A percentile compares a stretch with the other conserved stretches of the same genome.
Evolutionary conservation across 92 coral and sea anemone genomes (phyloP).

Genomic region (Pocillopora grandis): DNA sequence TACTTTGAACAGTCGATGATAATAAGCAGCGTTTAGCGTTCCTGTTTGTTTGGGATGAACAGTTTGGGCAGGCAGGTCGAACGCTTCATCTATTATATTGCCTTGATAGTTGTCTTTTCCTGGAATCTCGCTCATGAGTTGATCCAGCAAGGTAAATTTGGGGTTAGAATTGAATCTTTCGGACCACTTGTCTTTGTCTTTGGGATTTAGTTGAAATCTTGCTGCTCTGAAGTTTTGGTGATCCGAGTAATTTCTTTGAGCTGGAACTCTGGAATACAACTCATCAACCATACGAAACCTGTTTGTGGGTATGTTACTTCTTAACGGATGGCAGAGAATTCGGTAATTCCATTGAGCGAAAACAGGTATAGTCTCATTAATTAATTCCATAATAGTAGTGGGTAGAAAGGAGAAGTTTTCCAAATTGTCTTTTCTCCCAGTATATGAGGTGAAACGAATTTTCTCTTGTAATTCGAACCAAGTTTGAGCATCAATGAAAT

Average conservation of each 20-base stretch:
- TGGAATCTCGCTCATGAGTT: constrained; percentile 61
- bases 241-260: constrained; percentile 44
- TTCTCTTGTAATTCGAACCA: constrained; percentile 83
- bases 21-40: constrained; percentile 54
- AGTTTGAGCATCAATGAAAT: constrained; percentile 68
- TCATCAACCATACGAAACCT: constrained; percentile 74
- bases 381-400: constrained; percentile 64
- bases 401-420: constrained; percentile 76
- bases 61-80: constrained; percentile 46
- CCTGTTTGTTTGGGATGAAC: constrained; percentile 28
- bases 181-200: constrained; percentile 39
- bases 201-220: constrained; percentile 75
- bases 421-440: constrained; percentile 73
- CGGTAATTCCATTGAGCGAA: constrained; percentile 84
- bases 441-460: constrained; percentile 73
- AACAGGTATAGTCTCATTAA: constrained; percentile 41
- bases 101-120: constrained; percentile 77
- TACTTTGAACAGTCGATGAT: constrained; percentile 70
- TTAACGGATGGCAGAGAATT: constrained; percentile 69
- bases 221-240: constrained; percentile 62
- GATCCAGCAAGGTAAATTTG: constrained; percentile 32
- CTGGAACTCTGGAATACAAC: constrained; percentile 52
- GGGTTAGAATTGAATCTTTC: constrained; percentile 25
- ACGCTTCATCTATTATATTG: constrained; percentile 55
- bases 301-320: constrained; percentile 63